Evolutionary conservation across 2,113 vertebrate genomes (phyloP), one percentile per base, ranked within the genome.

Genomic region (Pungitius pungitius): DNA sequence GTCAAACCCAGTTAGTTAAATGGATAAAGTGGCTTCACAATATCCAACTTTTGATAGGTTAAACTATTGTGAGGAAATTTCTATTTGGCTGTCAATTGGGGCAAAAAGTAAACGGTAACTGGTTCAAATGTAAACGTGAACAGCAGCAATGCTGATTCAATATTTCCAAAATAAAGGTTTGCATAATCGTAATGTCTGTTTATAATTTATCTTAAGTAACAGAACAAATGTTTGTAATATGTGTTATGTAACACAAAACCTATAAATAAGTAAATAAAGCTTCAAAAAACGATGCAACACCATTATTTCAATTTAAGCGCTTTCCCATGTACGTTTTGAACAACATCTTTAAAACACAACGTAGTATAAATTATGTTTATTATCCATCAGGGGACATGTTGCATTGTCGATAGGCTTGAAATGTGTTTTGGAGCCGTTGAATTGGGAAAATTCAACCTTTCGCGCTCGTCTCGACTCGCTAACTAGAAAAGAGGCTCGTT

Each of bases 1-100:
- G 56, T 70, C 14, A 49, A 49, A 49, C 30, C 35, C 20, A 39
- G 18, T 52, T 39, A 72, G 11, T 43, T 24, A 65, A 58, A 59
- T 47, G 20, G 26, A 42, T 42, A 10, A 17, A 40, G 12, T 57
- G 55, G 63, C 64, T 54, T 35, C 60, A 66, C 37, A 72, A 67
- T 45, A 45, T 78, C 55, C 37, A 18, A 24, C 47, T 43, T 33
- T 3, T n/a, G n/a, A n/a, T n/a, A n/a, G n/a, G n/a, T n/a, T n/a
- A n/a, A n/a, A n/a, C n/a, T n/a, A n/a, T n/a, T n/a, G n/a, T n/a
- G 33, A 57, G 35, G 24, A 45, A 3, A 12, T 7, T 1, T 12
- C 40, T 42, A 61, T 24, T 42, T 61, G 15, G 35, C 54, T 18
- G 5, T 69, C 10, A 33, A 33, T n/a, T 8, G 14, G 66, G 13